Evolutionary conservation across 2,888 invertebrate genomes (phyloP).

Genomic region (Aromia moschata): DNA sequence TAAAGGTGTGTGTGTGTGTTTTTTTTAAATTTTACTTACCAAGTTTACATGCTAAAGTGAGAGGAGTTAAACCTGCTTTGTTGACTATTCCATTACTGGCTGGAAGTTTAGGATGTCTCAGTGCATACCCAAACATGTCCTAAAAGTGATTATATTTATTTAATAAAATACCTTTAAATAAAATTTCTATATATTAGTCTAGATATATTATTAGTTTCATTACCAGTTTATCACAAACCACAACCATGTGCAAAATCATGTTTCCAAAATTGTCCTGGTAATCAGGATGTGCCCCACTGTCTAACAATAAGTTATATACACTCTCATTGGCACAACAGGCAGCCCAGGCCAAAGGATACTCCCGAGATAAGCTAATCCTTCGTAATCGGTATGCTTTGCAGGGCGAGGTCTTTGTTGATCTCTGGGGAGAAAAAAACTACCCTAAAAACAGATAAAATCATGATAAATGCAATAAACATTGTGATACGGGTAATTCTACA

Average conservation of each 20-base stretch:
- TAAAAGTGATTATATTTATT: conserved; percentile 56
- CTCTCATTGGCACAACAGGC: conserved; percentile 97
- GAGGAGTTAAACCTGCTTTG: conserved; percentile 88
- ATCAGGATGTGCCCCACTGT: conserved; percentile 94
- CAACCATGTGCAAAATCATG: conserved; percentile 99
- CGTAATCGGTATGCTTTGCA: conserved; percentile 88
- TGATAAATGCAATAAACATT: neutral
- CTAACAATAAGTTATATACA: conserved; percentile 93
- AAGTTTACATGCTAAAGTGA: conserved; percentile 95
- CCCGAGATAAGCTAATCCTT: conserved; percentile 98
- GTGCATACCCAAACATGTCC: conserved; percentile 99
- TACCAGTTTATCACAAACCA: conserved; percentile 96
- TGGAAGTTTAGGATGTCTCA: conserved; percentile 91
- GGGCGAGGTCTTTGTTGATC: conserved; percentile 89
- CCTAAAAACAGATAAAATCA: conserved; percentile 56
- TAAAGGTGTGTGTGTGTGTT: neutral
- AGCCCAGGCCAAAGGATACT: conserved; percentile 97
- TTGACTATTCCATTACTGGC: conserved; percentile 94
- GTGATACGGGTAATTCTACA: too few relatives aligned
- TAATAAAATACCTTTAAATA: neutral
- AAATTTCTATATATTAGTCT: neutral
- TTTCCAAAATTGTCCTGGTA: conserved; percentile 97
- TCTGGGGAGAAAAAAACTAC: conserved; percentile 92
- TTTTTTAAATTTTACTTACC: conserved; percentile 58
- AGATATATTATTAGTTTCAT: conserved; percentile 31